Evolutionary conservation across 53 echinoderm and acorn worm genomes (phyloP).

Genomic region (Henricia sp.): DNA sequence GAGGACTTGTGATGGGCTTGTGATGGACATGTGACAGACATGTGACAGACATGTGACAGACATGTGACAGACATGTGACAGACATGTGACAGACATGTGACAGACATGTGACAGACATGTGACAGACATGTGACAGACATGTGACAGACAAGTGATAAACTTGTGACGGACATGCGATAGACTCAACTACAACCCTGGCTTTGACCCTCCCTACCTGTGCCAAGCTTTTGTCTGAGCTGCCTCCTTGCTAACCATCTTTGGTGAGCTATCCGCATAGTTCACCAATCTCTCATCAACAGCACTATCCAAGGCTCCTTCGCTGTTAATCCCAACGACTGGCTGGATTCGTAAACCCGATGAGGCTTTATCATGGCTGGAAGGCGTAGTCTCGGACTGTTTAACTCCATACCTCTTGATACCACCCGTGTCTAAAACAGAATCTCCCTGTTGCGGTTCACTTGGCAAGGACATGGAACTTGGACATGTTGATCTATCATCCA

Average conservation of each 20-base stretch:
- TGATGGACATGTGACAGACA: too few relatives aligned
- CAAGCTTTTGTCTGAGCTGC: constrained; percentile 14
- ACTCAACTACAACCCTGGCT: too few relatives aligned
- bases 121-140: too few relatives aligned
- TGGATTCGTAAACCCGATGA: not conserved
- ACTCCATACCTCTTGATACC: not conserved
- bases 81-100: too few relatives aligned
- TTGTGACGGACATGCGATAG: too few relatives aligned
- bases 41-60: too few relatives aligned
- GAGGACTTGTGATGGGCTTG: too few relatives aligned
- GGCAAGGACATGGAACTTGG: constrained; percentile 1
- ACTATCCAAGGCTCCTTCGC: constrained; percentile 10
- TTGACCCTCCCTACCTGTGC: constrained; percentile 38
- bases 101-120: too few relatives aligned
- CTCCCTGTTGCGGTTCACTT: not conserved
- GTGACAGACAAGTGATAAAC: too few relatives aligned
- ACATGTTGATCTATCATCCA: not conserved
- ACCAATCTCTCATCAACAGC: not conserved
- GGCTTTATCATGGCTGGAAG: not conserved
- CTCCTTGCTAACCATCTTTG: not conserved
- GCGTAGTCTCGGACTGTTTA: not conserved
- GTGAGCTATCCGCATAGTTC: not conserved
- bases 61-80: too few relatives aligned
- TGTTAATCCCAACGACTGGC: not conserved
- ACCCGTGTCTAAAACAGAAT: not conserved